A percentile compares a stretch with the other conserved stretches of the same genome.
Evolutionary conservation across 2,797 vertebrate species (phyloP).

Genomic region (Propithecus perrieri): DNA sequence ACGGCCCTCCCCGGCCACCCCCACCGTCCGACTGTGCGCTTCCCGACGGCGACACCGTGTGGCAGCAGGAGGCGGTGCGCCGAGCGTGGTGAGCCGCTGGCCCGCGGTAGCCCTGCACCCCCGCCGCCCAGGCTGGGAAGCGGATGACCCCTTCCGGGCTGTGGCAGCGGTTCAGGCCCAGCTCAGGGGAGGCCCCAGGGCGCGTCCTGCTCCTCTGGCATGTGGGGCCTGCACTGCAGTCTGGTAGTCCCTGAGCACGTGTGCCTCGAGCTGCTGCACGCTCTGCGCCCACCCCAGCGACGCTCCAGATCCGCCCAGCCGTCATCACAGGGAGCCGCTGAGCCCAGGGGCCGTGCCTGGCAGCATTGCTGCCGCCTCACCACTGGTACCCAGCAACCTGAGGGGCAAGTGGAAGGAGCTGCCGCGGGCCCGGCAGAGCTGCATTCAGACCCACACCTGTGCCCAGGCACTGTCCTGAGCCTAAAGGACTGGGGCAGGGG

Average conservation of each 20-base stretch:
- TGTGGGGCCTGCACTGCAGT: neutral
- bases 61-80: neutral
- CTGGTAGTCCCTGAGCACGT: neutral
- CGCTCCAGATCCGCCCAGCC: neutral
- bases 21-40: rapidly evolving
- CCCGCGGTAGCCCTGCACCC: rapidly evolving
- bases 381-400: neutral
- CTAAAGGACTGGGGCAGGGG: neutral
- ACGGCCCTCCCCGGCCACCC: rapidly evolving
- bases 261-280: rapidly evolving
- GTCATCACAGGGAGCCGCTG: neutral
- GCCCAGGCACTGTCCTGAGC: too few species aligned
- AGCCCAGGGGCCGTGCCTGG: neutral
- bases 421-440: neutral
- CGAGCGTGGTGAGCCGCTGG: rapidly evolving
- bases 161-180: neutral
- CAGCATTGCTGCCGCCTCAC: neutral
- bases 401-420: neutral
- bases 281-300: neutral
- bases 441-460: neutral
- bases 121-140: neutral
- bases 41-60: slow-evolving; percentile 15
- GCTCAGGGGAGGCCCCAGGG: rapidly evolving
- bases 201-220: neutral
- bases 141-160: neutral